Evolutionary conservation across 2,888 invertebrate species (phyloP).

Genomic region (Epsilonema sp.): DNA sequence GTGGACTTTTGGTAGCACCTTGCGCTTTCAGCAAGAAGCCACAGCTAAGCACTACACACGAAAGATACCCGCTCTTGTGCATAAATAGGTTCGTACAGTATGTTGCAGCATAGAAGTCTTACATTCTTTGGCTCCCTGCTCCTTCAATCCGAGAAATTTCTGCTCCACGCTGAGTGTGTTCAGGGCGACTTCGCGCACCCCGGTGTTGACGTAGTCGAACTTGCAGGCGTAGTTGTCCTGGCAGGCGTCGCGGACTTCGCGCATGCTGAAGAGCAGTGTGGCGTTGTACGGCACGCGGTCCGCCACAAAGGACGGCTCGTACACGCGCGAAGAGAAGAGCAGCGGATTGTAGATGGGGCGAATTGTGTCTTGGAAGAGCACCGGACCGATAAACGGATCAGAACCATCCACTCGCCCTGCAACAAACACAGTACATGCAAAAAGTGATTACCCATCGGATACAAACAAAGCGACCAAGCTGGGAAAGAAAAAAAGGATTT

Average conservation of each 20-base stretch:
- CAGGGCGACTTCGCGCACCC: slow-evolving; percentile 1
- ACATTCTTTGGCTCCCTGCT: background rate
- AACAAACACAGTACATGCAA: too few species aligned
- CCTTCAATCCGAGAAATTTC: background rate
- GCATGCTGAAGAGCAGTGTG: background rate
- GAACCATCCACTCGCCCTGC: slow-evolving; percentile 16
- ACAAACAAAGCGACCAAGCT: background rate
- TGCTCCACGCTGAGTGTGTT: slow-evolving; percentile 1
- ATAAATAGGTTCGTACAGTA: too few species aligned
- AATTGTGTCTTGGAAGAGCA: slow-evolving; percentile 18
- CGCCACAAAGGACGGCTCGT: slow-evolving; percentile 1
- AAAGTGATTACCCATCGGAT: background rate
- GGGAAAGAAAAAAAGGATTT: background rate
- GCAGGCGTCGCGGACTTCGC: slow-evolving; percentile 2
- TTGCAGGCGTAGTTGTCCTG: slow-evolving; percentile 1
- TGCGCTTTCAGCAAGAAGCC: slow-evolving; percentile 4
- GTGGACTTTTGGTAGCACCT: slow-evolving; percentile 4
- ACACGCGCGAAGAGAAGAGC: slow-evolving; percentile 1
- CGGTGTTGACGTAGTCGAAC: slow-evolving; percentile 7
- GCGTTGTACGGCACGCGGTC: slow-evolving; percentile 2
- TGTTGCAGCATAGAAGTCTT: too few species aligned
- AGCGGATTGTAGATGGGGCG: slow-evolving; percentile 15
- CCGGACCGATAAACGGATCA: slow-evolving; percentile 14
- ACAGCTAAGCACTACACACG: slow-evolving; percentile 7
- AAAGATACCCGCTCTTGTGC: too few species aligned